Conservation (phyloP, 2,888 invertebrate species). For the Stenoptilia bipunctidactyla region DNA sequence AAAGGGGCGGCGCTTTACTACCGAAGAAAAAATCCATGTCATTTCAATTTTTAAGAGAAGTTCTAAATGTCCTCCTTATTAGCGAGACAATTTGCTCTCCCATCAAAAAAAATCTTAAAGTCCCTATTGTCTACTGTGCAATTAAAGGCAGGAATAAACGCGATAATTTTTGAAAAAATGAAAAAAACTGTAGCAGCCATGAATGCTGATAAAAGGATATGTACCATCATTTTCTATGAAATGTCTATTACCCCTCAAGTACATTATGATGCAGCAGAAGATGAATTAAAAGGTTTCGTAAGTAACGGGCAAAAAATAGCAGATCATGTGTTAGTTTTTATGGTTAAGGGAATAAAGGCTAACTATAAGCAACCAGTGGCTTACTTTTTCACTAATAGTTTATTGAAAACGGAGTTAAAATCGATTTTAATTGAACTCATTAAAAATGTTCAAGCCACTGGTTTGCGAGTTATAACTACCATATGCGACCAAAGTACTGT, state of each 20-base stretch:
- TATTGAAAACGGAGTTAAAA: neutral
- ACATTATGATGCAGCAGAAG: neutral
- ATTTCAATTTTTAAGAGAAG: constrained; percentile 9
- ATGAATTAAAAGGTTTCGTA: neutral
- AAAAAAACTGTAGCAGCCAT: neutral
- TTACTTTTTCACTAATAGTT: constrained; percentile 3
- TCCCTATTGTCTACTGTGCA: neutral
- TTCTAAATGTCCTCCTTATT: constrained; percentile 8
- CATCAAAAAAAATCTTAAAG: constrained; percentile 8
- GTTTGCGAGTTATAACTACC: neutral
- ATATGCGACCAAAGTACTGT: neutral
- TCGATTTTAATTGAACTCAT: neutral
- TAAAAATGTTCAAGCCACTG: neutral
- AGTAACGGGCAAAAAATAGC: neutral
- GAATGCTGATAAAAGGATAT: neutral
- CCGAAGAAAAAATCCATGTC: constrained; percentile 8
- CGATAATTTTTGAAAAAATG: neutral
- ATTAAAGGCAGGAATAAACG: neutral
- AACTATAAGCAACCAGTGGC: constrained; percentile 5
- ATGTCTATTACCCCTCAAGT: neutral
- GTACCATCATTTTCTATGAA: neutral
- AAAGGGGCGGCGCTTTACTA: constrained; percentile 8
- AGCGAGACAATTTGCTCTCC: constrained; percentile 7
- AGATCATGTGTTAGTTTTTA: neutral
- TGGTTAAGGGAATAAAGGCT: neutral